Percentiles rank a stretch among this genome's conserved stretches.
Evolutionary conservation across 2,797 vertebrate genomes (phyloP).

Genomic region (Otolemur crassicaudatus): DNA sequence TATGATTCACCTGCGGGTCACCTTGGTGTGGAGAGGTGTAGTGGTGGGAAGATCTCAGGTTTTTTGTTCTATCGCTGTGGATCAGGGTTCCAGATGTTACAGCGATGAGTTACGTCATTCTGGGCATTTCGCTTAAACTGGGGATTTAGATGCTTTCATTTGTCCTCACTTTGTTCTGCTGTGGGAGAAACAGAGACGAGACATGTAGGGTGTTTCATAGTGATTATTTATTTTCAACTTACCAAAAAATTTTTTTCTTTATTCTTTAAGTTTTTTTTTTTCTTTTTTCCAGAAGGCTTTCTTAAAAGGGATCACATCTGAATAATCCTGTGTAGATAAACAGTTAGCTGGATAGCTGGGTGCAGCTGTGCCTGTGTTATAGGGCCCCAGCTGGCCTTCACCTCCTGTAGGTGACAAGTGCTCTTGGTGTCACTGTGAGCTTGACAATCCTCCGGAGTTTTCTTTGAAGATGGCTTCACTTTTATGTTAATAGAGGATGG

Average conservation of each 20-base stretch:
- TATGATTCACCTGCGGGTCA: background rate
- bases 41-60: background rate
- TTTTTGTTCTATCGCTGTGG: background rate
- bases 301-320: background rate
- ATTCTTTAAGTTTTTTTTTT: background rate
- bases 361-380: background rate
- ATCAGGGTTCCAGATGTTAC: background rate
- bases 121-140: background rate
- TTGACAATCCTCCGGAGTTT: background rate
- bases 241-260: background rate
- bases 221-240: background rate
- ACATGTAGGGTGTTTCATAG: background rate
- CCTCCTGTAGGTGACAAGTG: background rate
- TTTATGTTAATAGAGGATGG: background rate
- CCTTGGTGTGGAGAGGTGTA: background rate
- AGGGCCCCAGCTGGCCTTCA: background rate
- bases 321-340: background rate
- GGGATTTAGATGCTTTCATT: background rate
- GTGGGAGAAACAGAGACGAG: background rate
- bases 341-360: background rate
- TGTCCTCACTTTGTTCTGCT: background rate
- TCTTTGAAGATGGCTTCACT: background rate
- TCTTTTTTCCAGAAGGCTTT: background rate
- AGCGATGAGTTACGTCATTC: background rate
- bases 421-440: background rate